These are phyloP conservation scores for Tetragnatha montana DNA, from an alignment of 2,888 invertebrate species.

Conservation along the genomic window DNA sequence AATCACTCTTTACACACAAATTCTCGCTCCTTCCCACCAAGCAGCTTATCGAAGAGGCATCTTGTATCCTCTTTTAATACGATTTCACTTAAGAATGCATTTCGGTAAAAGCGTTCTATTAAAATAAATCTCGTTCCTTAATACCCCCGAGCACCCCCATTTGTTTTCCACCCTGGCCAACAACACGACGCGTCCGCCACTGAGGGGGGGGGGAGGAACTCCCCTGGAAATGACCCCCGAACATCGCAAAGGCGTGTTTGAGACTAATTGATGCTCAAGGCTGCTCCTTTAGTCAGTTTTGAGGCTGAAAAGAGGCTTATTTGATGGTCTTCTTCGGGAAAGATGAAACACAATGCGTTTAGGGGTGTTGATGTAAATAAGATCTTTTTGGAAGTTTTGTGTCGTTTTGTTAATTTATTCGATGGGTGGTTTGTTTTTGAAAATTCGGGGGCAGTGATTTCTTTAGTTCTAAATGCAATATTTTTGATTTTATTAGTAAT, in stretches of 20 bases:
- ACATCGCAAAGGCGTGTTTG: slow-evolving; percentile 54
- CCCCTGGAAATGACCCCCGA: background rate
- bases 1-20: no score
- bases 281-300: background rate
- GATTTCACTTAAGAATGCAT: background rate
- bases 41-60: no score
- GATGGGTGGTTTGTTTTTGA: no score
- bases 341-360: no score
- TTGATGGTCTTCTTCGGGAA: no score
- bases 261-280: slow-evolving; percentile 47
- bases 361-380: no score
- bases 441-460: no score
- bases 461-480: no score
- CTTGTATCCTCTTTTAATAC: background rate
- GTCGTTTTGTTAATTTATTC: no score
- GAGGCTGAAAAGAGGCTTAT: background rate
- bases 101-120: background rate
- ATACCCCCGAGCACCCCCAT: background rate
- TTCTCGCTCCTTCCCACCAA: no score
- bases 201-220: background rate
- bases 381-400: no score
- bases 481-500: no score
- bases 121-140: background rate
- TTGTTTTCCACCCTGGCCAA: background rate
- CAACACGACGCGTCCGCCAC: background rate